Base-by-base conservation (phyloP, 2,113 vertebrate species). In the Holacanthus passer region DNA sequence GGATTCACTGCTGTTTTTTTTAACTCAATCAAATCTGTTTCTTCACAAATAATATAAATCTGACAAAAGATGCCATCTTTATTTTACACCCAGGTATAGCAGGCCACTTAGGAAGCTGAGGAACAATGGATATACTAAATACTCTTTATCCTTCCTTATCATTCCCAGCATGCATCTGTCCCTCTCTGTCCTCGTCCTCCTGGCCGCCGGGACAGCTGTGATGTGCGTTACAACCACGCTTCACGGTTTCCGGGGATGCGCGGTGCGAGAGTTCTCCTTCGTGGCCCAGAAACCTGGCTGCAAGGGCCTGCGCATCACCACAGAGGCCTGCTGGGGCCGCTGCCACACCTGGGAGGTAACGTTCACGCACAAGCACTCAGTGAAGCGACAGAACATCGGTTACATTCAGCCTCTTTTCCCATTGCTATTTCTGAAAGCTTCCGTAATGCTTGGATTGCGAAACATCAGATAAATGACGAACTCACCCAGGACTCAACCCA, bases 281-380 rank as follows among this genome's bases (percentile, higher is more conserved):
- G 76, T 94, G 74, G 95, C 93, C 41, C 93, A 94, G 53, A 95
- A 95, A 75, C 94, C 94, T 0, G 94, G 95, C 70, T 96, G 94
- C 85, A 91, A 79, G 64, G 84, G 88, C 0, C 84, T 93, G 75
- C 92, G 85, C 37, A 87, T 95, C 73, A 90, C 84, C 77, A 95
- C 95, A 0, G 94, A 96, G 81, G 95, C 94, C 68, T 95, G 94
- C 86, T 96, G 95, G 95, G 95, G 94, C 55, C 92, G 94, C 84
- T 96, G 95, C 78, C 92, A 95, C 79, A 96, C 95, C 73, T 95
- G 95, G 95, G 95, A 96, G 95, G 95, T 95, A 89, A 35, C 27
- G 0, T 11, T 8, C 19, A 52, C 0, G 27, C 6, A 47, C 41
- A 55, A 7, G 65, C 29, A 65, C 69, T 43, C 31, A 31, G 45